Base-by-base conservation (phyloP, 2,113 vertebrate genomes). In the Enhydra lutris region DNA sequence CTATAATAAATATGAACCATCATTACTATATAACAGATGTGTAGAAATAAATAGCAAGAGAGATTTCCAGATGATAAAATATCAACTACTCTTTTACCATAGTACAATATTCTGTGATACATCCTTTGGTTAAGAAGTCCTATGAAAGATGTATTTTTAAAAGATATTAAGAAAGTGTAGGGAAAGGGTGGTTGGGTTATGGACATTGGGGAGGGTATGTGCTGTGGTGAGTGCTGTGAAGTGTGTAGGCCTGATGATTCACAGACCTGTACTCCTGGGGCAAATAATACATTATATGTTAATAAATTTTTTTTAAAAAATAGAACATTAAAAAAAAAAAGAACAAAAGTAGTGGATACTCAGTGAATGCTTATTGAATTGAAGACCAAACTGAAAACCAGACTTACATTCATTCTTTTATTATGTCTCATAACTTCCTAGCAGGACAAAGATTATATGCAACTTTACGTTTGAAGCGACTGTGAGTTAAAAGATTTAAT, bases 341-440 rank as follows among this genome's bases (percentile, higher is more conserved):
- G 17, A 18, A 74, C 63, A 6, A 65, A 39, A n/a, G 1, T 29
- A 50, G 50, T 83, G n/a, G 39, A 1, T 78, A 92, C 2, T 98
- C 42, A 17, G 10, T 47, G 31, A 63, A 78, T 34, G 45, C 23
- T 76, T 85, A 45, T 9, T 31, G 92, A 97, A 97, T 9, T 31
- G 91, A 97, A 97, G n/a, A 59, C 34, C 86, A 94, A 89, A 93
- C 4, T 81, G 36, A 67, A 94, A 94, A 78, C 10, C 84, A 84
- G 34, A 31, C 18, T 39, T 78, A 67, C n/a, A 11, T 15, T 17
- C 26, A 73, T 78, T 65, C 36, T 91, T 21, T 55, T 36, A 8
- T 10, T 59, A 79, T 47, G 24, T 78, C 45, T 71, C 78, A 34
- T 52, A 26, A 3, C 5, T 78, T 23, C 52, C 24, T 69, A 85